Evolutionary conservation across 2,888 invertebrate species (phyloP), one percentile per base, ranked within the genome.

Genomic region (Drosophila neoperkinsi): DNA sequence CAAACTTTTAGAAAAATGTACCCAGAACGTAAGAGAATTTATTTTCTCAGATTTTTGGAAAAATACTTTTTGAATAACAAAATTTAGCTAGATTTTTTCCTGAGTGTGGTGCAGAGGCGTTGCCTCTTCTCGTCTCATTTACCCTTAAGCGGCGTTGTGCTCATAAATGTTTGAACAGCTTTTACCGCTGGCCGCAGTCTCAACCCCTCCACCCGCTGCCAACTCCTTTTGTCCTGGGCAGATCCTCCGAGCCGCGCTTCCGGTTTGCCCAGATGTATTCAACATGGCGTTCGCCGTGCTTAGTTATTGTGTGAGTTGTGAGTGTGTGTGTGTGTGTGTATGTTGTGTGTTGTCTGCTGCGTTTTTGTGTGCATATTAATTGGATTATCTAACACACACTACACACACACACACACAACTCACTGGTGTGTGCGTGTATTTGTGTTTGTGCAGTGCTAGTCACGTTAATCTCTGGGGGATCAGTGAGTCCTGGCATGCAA

Each of bases 391-490:
- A 82, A 77, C 85, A 85, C 76, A 80, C 75, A 81, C 81, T 46
- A 71, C 69, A 55, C 66, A 41, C 60, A 62, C 68, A 49, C 41
- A 25, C 49, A 31, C 57, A 59, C 43, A 13, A 13, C 34, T 34
- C 18, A 18, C 38, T 16, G 16, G 58, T 21, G 41, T 28, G 16
- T 31, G 41, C n/a, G 41, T 38, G n/a, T 41, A 30, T 56, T 38
- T 56, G 31, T 56, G 30, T 41, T 30, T 56, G 56, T 41, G 30
- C 65, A 55, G 41, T 65, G 61, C 31, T 84, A 90, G 91, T 87
- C 91, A 89, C 90, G 90, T 83, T 91, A 91, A 91, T 91, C 91
- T 84, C 88, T 57, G 67, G 90, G 91, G 91, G 87, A 88, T 81
- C 82, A 68, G 75, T 57, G 75, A 74, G 76, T 76, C 59, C 70